A percentile compares a stretch with the other conserved stretches of the same genome.
phyloP scores from a whole-genome alignment of 2,113 vertebrate genomes.

The Theristicus caerulescens region DNA sequence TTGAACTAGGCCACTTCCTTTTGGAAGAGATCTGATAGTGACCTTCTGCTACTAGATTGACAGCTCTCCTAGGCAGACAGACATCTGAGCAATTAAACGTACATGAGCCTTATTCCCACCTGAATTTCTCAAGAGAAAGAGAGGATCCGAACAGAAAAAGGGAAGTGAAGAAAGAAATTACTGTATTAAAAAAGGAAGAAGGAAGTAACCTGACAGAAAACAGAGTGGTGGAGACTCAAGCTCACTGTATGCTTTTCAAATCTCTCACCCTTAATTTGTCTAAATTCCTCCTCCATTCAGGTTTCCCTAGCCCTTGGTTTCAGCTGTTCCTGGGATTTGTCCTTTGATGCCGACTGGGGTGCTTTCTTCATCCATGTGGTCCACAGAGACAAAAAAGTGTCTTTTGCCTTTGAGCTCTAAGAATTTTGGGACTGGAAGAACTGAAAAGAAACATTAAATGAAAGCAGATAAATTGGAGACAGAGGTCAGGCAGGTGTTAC shows the following conservation, averaged over 20 bases:
- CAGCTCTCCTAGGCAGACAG: rapidly evolving
- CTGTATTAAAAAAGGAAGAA: not conserved
- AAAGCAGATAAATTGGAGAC: not conserved
- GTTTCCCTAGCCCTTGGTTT: not conserved
- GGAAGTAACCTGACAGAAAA: not conserved
- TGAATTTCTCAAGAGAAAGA: not conserved
- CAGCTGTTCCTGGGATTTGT: not conserved
- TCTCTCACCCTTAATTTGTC: not conserved
- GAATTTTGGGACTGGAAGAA: not conserved
- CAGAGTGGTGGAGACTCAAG: not conserved
- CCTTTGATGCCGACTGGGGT: not conserved
- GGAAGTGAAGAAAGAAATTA: not conserved
- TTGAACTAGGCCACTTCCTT: not conserved
- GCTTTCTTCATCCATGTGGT: not conserved
- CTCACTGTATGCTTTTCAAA: not conserved
- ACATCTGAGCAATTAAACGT: not conserved
- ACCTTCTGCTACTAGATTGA: not conserved
- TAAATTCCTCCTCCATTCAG: not conserved
- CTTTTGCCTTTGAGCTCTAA: not conserved
- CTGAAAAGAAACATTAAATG: not conserved
- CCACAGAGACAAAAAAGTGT: not conserved
- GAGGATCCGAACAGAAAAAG: not conserved
- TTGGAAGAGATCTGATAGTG: not conserved
- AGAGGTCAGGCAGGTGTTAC: not conserved
- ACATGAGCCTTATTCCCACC: not conserved